Evolutionary conservation across 2,797 vertebrate genomes (phyloP).

Genomic region (Propithecus deckenii): DNA sequence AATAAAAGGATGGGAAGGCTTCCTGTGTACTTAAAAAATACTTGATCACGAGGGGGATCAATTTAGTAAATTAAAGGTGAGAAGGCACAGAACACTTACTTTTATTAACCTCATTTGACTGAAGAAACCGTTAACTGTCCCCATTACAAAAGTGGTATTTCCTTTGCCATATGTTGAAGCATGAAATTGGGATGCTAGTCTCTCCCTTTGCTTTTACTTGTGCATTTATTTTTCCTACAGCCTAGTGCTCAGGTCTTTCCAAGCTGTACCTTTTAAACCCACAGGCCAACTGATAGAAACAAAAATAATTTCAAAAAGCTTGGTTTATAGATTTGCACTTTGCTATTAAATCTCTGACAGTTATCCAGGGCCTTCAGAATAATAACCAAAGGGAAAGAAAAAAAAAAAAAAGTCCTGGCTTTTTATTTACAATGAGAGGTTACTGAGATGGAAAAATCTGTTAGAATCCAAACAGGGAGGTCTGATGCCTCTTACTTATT

Average conservation of each 20-base stretch:
- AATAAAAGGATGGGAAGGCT: not conserved
- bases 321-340: conserved; percentile 49
- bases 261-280: conserved; percentile 43
- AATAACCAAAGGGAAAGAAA: conserved; percentile 31
- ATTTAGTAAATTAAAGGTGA: not conserved
- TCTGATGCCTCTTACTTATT: conserved; percentile 70
- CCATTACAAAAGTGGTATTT: not conserved
- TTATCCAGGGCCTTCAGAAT: conserved; percentile 52
- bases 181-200: not conserved
- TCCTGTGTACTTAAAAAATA: not conserved
- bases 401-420: not conserved
- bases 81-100: not conserved
- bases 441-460: conserved; percentile 79
- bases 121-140: not conserved
- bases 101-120: not conserved
- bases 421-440: conserved; percentile 70
- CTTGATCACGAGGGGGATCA: conserved; percentile 32
- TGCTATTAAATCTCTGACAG: conserved; percentile 61
- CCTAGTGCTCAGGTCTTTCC: conserved; percentile 14
- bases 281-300: not conserved
- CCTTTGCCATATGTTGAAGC: not conserved
- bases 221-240: conserved; percentile 21
- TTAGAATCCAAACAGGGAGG: conserved; percentile 70
- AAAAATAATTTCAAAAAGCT: conserved; percentile 37
- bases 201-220: not conserved